Evolutionary conservation across 2,797 vertebrate genomes (phyloP).

Genomic region (Fistularia tabacaria): DNA sequence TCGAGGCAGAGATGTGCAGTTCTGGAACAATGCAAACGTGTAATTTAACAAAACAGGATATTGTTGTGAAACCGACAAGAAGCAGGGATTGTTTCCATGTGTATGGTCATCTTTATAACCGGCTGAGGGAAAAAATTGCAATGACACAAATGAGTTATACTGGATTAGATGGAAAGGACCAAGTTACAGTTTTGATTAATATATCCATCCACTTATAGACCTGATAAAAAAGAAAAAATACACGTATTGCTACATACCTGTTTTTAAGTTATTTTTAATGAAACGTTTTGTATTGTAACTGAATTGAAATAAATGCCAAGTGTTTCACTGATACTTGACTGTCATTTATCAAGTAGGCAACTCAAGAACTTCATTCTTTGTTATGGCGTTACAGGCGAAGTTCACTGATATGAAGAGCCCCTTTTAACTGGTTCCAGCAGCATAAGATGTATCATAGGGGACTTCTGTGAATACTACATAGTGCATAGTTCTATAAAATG

Average conservation of each 20-base stretch:
- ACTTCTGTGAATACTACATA: too few relatives aligned
- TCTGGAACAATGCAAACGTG: not conserved
- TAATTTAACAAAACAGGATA: slow-evolving; percentile 6
- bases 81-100: slow-evolving; percentile 13
- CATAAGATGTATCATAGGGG: too few relatives aligned
- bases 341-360: too few relatives aligned
- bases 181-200: slow-evolving; percentile 6
- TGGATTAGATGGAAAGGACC: slow-evolving; percentile 15
- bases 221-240: slow-evolving; percentile 7
- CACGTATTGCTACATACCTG: slow-evolving; percentile 12
- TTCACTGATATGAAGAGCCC: too few relatives aligned
- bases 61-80: not conserved
- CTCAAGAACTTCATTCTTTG: too few relatives aligned
- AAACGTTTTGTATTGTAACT: slow-evolving; percentile 57
- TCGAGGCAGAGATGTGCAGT: slow-evolving; percentile 6
- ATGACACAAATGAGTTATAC: slow-evolving; percentile 10
- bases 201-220: not conserved
- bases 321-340: slow-evolving; percentile 41
- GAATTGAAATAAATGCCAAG: slow-evolving; percentile 53
- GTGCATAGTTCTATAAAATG: too few relatives aligned
- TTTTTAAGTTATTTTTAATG: slow-evolving; percentile 57
- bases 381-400: too few relatives aligned
- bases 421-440: too few relatives aligned
- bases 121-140: slow-evolving; percentile 6
- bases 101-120: slow-evolving; percentile 10